Percentiles rank a stretch among this genome's conserved stretches.
These are phyloP conservation scores for Euwallacea similis DNA, from an alignment of 1,140 invertebrate genomes.

Conservation along the genomic window DNA sequence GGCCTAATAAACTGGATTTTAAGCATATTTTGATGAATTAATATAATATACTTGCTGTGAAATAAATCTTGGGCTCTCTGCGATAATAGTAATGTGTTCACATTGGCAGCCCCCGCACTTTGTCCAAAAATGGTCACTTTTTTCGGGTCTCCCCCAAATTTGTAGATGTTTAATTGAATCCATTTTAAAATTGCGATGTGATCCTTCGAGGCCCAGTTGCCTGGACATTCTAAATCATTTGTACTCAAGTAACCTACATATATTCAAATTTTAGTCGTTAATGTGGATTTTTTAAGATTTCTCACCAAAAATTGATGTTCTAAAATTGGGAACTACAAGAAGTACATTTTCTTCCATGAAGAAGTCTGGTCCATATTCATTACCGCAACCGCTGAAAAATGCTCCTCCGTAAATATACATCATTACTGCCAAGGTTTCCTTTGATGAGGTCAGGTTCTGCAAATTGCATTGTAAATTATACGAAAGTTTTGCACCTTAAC, in stretches of 20 bases:
- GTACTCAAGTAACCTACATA: constrained; percentile 17
- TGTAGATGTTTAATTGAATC: constrained; percentile 15
- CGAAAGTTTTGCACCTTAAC: not conserved
- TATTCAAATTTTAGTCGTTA: not conserved
- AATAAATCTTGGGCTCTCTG: constrained; percentile 12
- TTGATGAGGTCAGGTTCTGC: not conserved
- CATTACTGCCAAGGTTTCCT: constrained; percentile 50
- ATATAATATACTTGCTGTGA: constrained; percentile 9
- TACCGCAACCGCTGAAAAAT: constrained; percentile 56
- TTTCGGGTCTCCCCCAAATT: constrained; percentile 30
- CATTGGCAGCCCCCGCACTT: constrained; percentile 18
- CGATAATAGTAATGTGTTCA: constrained; percentile 6
- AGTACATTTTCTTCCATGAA: constrained; percentile 62
- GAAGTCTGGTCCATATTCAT: constrained; percentile 56
- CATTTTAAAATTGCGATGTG: constrained; percentile 15
- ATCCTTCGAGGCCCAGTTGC: constrained; percentile 22
- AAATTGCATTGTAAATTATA: not conserved
- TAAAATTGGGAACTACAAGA: constrained; percentile 63
- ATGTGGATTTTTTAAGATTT: not conserved
- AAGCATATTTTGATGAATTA: no score
- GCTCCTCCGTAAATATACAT: constrained; percentile 61
- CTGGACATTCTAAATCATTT: constrained; percentile 21
- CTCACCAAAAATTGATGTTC: constrained; percentile 18
- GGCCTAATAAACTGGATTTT: not conserved
- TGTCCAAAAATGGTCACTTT: constrained; percentile 24